Evolutionary conservation across 37 sponge, comb jelly and placozoan species (phyloP).

Genomic region (Ianthella basta): DNA sequence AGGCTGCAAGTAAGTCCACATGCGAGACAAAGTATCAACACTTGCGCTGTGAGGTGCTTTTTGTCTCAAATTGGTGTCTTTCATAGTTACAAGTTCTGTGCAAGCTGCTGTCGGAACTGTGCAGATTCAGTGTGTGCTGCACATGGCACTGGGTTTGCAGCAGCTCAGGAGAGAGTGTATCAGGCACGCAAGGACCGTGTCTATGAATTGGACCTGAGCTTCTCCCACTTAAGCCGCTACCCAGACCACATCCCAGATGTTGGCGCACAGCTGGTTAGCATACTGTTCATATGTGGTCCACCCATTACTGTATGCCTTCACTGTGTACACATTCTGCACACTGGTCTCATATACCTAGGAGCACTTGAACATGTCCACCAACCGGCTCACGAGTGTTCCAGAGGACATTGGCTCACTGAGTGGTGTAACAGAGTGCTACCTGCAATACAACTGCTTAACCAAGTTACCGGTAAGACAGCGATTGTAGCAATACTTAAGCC

Average conservation of each 20-base stretch:
- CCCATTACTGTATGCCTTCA: neutral
- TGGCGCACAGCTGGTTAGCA: constrained; percentile 62
- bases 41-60: too few relatives aligned
- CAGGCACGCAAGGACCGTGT: constrained; percentile 34
- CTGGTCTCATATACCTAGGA: constrained; percentile 40
- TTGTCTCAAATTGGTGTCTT: too few relatives aligned
- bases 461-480: constrained; percentile 58
- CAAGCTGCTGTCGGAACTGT: constrained; percentile 49
- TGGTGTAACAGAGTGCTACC: constrained; percentile 67
- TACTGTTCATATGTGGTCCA: neutral
- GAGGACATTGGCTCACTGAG: constrained; percentile 51
- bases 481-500: too few relatives aligned
- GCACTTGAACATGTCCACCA: constrained; percentile 80
- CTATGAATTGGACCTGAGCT: constrained; percentile 49
- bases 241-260: constrained; percentile 51
- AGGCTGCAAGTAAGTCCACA: constrained; percentile 51
- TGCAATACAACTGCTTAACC: constrained; percentile 77
- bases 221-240: constrained; percentile 53
- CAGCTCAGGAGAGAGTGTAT: constrained; percentile 36
- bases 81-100: constrained; percentile 61
- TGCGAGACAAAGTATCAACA: neutral
- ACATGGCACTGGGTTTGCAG: constrained; percentile 64
- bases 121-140: constrained; percentile 52
- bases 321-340: neutral
- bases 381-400: constrained; percentile 59